Evolutionary conservation across 2,888 invertebrate genomes (phyloP), one percentile per base, ranked within the genome.

Genomic region (Dinocampus coccinellae): DNA sequence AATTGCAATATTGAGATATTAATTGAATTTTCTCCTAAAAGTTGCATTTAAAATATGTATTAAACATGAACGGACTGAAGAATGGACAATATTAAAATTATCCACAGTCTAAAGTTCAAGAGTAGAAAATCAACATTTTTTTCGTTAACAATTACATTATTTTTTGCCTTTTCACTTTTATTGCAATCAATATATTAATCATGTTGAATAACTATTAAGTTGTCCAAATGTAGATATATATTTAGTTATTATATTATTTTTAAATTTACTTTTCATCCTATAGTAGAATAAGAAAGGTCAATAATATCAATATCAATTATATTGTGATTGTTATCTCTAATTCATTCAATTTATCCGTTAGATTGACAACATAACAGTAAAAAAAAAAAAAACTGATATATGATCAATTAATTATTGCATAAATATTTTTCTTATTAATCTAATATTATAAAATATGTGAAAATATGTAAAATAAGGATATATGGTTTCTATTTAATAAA

Each of bases 111-210:
- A 16, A 47, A 47, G 9, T 16, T 6, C 16, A 16, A 47, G 16
- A 16, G 47, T 16, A 0, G 7, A 47, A n/a, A 47, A 20, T 47
- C 3, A n/a, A n/a, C n/a, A n/a, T n/a, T 63, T 62, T 73, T 57
- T 79, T 77, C 76, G 74, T 77, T 75, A 77, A 75, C 75, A 77
- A 79, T 78, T 79, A 24, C 3, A 9, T 26, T 26, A 6, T 16
- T 47, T 3, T 47, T 47, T n/a, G n/a, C 4, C n/a, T n/a, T 13
- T 13, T n/a, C n/a, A 3, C 3, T 11, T 39, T 3, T 39, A 39
- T 39, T 39, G 3, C n/a, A 1, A 13, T 13, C 39, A 13, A 39
- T 3, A 6, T n/a, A n/a, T n/a, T n/a, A n/a, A n/a, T n/a, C n/a
- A n/a, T n/a, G n/a, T n/a, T n/a, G n/a, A n/a, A n/a, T n/a, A n/a